phyloP scores from a whole-genome alignment of 2,888 invertebrate genomes.

The Malthinus seriepunctatus region DNA sequence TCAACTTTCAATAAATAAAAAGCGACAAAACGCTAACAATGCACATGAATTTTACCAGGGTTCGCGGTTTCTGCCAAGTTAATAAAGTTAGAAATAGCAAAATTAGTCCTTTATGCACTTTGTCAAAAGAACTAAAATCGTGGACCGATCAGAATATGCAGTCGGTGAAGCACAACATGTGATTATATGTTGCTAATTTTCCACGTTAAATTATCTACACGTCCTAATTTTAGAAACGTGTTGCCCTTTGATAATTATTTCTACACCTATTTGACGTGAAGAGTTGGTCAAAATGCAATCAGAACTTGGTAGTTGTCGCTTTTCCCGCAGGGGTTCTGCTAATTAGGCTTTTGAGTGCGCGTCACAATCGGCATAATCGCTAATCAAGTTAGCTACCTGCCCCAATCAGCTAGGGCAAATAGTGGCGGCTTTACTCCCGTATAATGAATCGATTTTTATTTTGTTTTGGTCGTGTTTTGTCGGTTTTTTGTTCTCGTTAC shows the following conservation, averaged over 20 bases:
- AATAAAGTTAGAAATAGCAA: slow-evolving; percentile 38
- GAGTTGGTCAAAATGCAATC: slow-evolving; percentile 22
- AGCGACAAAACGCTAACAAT: slow-evolving; percentile 35
- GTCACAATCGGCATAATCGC: slow-evolving; percentile 57
- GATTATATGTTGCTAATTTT: slow-evolving; percentile 44
- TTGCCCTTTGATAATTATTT: neutral
- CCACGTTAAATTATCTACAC: slow-evolving; percentile 15
- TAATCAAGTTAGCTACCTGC: slow-evolving; percentile 57
- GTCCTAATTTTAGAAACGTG: slow-evolving; percentile 20
- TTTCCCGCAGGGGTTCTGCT: slow-evolving; percentile 46
- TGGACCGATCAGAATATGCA: slow-evolving; percentile 42
- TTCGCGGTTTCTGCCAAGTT: slow-evolving; percentile 42
- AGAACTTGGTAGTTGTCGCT: slow-evolving; percentile 37
- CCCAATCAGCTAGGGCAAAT: slow-evolving; percentile 52
- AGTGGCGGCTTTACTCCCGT: slow-evolving; percentile 44
- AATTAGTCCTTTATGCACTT: slow-evolving; percentile 33
- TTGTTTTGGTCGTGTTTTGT: slow-evolving; percentile 46
- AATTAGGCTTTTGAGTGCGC: slow-evolving; percentile 56
- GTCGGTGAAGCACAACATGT: slow-evolving; percentile 50
- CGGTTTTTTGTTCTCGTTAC: slow-evolving; percentile 27
- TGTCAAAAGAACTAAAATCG: slow-evolving; percentile 35
- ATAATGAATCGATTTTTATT: slow-evolving; percentile 55
- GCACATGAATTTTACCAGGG: slow-evolving; percentile 43
- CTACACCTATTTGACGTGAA: slow-evolving; percentile 10
- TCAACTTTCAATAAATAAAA: slow-evolving; percentile 23